Evolutionary conservation across 92 coral and sea anemone genomes (phyloP).

Genomic region (Pocillopora meandrina): DNA sequence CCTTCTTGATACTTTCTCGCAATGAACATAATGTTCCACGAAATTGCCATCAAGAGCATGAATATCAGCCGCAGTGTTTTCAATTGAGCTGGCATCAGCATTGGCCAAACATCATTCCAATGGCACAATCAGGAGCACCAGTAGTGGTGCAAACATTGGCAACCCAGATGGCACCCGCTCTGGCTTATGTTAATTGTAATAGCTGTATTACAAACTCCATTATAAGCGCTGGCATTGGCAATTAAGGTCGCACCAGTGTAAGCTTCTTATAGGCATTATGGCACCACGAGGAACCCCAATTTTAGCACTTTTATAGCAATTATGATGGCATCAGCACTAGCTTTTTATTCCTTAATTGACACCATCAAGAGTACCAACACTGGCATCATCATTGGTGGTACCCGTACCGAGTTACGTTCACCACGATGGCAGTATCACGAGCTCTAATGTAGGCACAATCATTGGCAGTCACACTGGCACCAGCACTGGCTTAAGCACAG

Average conservation of each 20-base stretch:
- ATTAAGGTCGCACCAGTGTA: too few relatives aligned
- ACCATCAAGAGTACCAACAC: not conserved
- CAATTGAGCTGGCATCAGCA: too few relatives aligned
- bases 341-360: not conserved
- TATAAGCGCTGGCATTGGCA: too few relatives aligned
- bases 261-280: too few relatives aligned
- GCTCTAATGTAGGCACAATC: not conserved
- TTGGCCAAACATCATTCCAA: not conserved
- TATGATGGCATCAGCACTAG: too few relatives aligned
- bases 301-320: too few relatives aligned
- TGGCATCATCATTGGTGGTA: not conserved
- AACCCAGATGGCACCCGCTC: not conserved
- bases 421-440: not conserved
- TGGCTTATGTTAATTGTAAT: not conserved
- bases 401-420: not conserved
- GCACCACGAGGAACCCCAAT: too few relatives aligned
- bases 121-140: conserved; percentile 22
- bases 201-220: not conserved
- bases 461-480: not conserved
- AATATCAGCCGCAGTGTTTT: not conserved
- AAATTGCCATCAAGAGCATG: not conserved
- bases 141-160: conserved; percentile 1
- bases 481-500: not conserved
- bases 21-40: too few relatives aligned
- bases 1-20: too few relatives aligned